Percentiles rank a stretch among this genome's conserved stretches.
These are phyloP conservation scores for Gephyroberyx darwinii DNA, from an alignment of 2,797 vertebrate species.

Conservation along the genomic window DNA sequence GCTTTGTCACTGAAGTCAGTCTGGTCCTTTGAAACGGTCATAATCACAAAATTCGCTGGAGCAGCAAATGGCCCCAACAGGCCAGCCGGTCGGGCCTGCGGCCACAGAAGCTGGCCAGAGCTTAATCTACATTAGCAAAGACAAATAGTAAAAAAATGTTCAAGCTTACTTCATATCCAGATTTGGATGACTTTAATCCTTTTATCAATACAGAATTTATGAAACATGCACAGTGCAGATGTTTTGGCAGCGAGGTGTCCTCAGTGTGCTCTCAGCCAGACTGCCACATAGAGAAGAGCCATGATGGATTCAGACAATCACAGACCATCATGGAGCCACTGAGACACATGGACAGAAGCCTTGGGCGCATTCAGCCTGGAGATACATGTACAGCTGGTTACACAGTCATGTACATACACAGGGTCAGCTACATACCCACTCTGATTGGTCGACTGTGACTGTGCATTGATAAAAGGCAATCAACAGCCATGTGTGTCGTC, in stretches of 20 bases:
- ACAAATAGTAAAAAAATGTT: not conserved
- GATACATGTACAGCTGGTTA: too few species aligned
- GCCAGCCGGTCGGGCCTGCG: constrained; percentile 29
- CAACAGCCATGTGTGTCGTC: not conserved
- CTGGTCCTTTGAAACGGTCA: constrained; percentile 50
- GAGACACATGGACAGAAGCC: not conserved
- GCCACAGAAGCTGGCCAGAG: not conserved
- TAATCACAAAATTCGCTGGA: constrained; percentile 61
- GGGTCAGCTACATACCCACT: too few species aligned
- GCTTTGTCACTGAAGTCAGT: constrained; percentile 45
- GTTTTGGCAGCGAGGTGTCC: not conserved
- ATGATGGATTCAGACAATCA: too few species aligned
- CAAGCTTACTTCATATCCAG: constrained; percentile 15
- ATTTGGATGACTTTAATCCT: not conserved
- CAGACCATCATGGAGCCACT: too few species aligned
- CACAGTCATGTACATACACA: too few species aligned
- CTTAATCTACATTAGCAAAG: not conserved
- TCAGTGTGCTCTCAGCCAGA: too few species aligned
- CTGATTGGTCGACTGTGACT: too few species aligned
- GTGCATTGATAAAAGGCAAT: too few species aligned
- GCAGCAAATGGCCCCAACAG: constrained; percentile 56
- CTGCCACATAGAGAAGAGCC: too few species aligned
- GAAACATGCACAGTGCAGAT: not conserved
- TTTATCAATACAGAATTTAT: not conserved
- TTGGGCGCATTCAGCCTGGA: not conserved